Conservation (phyloP, 2,113 vertebrate genomes). For the Ctenomys sociabilis region DNA sequence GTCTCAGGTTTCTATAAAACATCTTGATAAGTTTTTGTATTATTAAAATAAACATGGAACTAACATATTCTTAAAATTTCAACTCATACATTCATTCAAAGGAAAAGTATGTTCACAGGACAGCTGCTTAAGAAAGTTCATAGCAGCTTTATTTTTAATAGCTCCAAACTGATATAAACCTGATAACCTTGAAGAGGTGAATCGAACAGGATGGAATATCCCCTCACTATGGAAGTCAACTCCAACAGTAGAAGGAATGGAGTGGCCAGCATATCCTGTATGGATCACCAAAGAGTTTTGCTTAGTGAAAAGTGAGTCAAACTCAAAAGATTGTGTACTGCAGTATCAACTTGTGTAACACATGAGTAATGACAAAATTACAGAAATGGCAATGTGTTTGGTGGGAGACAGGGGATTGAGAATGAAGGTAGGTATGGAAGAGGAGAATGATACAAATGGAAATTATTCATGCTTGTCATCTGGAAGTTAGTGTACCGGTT, state of each 20-base stretch:
- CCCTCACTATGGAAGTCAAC: background rate
- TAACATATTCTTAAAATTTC: background rate
- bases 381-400: background rate
- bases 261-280: background rate
- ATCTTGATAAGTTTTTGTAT: background rate
- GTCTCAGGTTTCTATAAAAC: background rate
- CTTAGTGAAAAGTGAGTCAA: background rate
- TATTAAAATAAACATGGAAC: background rate
- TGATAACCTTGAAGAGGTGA: background rate
- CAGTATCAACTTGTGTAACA: background rate
- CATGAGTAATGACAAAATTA: background rate
- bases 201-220: background rate
- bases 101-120: background rate
- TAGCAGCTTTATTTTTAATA: background rate
- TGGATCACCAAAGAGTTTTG: background rate
- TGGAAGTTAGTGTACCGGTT: background rate
- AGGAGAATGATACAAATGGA: background rate
- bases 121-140: background rate
- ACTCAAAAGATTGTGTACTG: background rate
- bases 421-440: background rate
- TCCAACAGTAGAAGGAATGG: background rate
- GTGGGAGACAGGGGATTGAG: background rate
- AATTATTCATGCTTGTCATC: rapidly evolving
- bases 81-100: background rate
- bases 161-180: background rate